Evolutionary conservation across 2,113 vertebrate genomes (phyloP), one percentile per base, ranked within the genome.

Genomic region (Hyperopisus bebe): DNA sequence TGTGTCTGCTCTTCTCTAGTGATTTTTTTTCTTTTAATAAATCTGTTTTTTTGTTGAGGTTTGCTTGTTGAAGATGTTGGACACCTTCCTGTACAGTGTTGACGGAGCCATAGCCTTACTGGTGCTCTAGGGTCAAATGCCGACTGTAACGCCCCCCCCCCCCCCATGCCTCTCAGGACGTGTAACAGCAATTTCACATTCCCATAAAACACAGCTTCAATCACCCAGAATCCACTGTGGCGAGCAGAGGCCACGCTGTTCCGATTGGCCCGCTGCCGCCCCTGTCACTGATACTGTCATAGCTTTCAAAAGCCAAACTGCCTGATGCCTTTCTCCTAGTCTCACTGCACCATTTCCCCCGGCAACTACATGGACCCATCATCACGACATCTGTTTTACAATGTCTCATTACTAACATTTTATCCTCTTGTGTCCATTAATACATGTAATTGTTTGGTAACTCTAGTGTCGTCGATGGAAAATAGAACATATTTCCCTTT

Each of bases 1-100:
- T 94, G 92, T 89, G 91, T 94, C 93, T 92, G 91, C 91, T 93
- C 88, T 94, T 90, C 94, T 94, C 93, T 88, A 88, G 91, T 89
- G 85, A 88, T 91, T 90, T 90, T 55, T 91, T 89, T 90, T 51
- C 87, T 80, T 90, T 91, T 19, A 47, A 42, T 84, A 15, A 24
- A 39, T 77, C 17, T 31, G 17, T 44, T 89, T 53, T 47, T 48
- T 85, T 66, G 27, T 86, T 47, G 46, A 87, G 82, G 7, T 70
- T 70, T 90, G 11, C 90, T 80, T 93, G 92, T 44, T 91, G 58
- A 48, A 42, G 2, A 70, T 51, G 42, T 42, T 1, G 50, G 47
- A 90, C 66, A 46, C 46, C 27, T 13, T 31, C n/a, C 85, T 35
- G 85, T 55, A 53, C 85, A 53, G 55, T 35, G n/a, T 51, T 31